A percentile compares a stretch with the other conserved stretches of the same genome.
phyloP scores from a whole-genome alignment of 2,888 invertebrate genomes.

The Nomada goodeniana region DNA sequence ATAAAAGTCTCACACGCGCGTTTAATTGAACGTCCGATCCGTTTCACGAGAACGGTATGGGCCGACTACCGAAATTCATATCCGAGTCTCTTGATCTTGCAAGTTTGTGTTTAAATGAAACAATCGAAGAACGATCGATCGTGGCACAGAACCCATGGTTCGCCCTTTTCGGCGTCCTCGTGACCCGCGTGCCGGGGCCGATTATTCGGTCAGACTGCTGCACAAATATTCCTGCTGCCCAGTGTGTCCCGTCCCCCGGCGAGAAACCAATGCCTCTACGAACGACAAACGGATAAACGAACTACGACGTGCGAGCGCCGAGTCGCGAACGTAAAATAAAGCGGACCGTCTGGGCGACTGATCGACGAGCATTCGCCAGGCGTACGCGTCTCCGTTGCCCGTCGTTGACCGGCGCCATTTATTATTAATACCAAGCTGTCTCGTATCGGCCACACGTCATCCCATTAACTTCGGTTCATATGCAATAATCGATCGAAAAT shows the following conservation, averaged over 20 bases:
- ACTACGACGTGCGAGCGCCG: constrained; percentile 9
- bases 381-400: constrained; percentile 48
- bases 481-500: constrained; percentile 38
- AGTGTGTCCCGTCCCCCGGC: background rate
- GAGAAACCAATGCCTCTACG: background rate
- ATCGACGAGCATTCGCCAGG: background rate
- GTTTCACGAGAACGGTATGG: constrained; percentile 25
- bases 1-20: too few species aligned
- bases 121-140: constrained; percentile 70
- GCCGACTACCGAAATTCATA: constrained; percentile 34
- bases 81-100: constrained; percentile 47
- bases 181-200: constrained; percentile 47
- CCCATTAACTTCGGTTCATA: constrained; percentile 25
- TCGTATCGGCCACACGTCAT: constrained; percentile 49
- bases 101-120: constrained; percentile 74
- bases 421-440: constrained; percentile 53
- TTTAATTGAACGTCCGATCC: background rate
- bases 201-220: background rate
- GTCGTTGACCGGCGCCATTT: constrained; percentile 35
- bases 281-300: constrained; percentile 5
- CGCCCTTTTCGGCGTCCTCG: constrained; percentile 15
- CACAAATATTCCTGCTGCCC: background rate
- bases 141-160: constrained; percentile 38
- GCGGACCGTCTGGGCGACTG: background rate
- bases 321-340: constrained; percentile 28